phyloP scores from a whole-genome alignment of 2,888 invertebrate species.

The Steinernema carpocapsae region DNA sequence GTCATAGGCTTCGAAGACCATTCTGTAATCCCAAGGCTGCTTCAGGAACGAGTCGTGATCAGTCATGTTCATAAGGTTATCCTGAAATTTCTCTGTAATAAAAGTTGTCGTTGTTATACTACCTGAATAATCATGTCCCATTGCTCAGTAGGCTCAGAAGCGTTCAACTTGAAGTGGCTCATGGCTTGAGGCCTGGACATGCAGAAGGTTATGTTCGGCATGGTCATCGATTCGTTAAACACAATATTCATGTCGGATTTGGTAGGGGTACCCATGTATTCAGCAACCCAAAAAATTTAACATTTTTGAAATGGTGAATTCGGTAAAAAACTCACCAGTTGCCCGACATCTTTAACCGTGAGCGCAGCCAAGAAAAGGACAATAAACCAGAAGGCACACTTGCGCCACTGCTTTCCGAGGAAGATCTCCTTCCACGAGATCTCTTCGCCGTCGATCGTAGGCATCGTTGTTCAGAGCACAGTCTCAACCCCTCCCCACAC shows the following conservation, averaged over 20 bases:
- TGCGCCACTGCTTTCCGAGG: constrained; percentile 39
- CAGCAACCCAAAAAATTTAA: constrained; percentile 48
- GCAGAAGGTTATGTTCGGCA: constrained; percentile 67
- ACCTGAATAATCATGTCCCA: constrained; percentile 59
- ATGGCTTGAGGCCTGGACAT: constrained; percentile 61
- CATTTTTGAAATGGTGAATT: neutral
- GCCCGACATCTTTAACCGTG: constrained; percentile 59
- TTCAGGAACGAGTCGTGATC: constrained; percentile 56
- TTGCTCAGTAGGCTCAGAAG: constrained; percentile 53
- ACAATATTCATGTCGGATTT: constrained; percentile 62
- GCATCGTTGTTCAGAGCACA: constrained; percentile 13
- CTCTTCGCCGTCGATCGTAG: constrained; percentile 14
- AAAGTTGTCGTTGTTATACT: neutral
- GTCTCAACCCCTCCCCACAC: no score
- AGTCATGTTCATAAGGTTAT: constrained; percentile 59
- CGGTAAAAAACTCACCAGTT: constrained; percentile 50
- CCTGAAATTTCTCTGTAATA: constrained; percentile 40
- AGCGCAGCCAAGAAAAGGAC: constrained; percentile 60
- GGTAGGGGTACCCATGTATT: constrained; percentile 58
- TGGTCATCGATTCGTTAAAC: constrained; percentile 65
- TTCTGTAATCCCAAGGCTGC: constrained; percentile 58
- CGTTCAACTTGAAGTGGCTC: constrained; percentile 62
- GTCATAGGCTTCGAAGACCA: constrained; percentile 64
- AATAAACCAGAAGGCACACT: constrained; percentile 61
- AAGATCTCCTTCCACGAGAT: constrained; percentile 20